phyloP scores from a whole-genome alignment of 2,888 invertebrate genomes.

The Drosophila histrio region DNA sequence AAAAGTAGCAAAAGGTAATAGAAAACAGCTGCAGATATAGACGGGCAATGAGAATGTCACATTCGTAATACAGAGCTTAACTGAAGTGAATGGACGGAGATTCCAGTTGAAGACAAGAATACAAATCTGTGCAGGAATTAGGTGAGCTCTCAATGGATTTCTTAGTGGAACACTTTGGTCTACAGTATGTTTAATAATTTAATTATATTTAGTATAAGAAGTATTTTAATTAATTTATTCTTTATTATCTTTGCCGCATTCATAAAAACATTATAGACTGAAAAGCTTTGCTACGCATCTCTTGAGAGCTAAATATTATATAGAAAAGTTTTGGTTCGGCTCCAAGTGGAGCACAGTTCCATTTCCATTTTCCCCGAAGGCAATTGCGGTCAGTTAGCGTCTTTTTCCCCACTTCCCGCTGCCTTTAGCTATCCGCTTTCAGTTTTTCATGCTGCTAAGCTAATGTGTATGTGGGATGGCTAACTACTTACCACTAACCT shows the following conservation, averaged over 20 bases:
- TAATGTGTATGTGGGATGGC: constrained; percentile 29
- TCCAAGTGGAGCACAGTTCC: constrained; percentile 41
- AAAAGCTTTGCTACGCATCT: constrained; percentile 11
- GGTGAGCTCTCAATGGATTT: background rate
- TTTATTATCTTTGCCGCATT: background rate
- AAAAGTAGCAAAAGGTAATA: constrained; percentile 13
- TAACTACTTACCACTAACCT: background rate
- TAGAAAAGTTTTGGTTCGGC: constrained; percentile 35
- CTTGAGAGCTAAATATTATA: background rate
- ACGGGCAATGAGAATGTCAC: background rate
- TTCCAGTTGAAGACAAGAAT: background rate
- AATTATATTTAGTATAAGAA: background rate
- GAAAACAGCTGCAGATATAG: background rate
- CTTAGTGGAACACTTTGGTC: too few relatives aligned
- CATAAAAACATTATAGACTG: background rate
- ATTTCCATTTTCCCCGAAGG: constrained; percentile 15
- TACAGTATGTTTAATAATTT: background rate
- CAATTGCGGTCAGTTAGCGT: constrained; percentile 47
- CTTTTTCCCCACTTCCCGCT: background rate
- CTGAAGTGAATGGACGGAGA: background rate
- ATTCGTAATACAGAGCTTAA: background rate
- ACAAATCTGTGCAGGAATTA: background rate
- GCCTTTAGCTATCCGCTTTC: background rate
- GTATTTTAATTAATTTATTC: background rate
- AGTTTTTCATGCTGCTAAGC: constrained; percentile 5